Conservation (phyloP, 2,888 invertebrate genomes). For the Mesochorus sp. region DNA sequence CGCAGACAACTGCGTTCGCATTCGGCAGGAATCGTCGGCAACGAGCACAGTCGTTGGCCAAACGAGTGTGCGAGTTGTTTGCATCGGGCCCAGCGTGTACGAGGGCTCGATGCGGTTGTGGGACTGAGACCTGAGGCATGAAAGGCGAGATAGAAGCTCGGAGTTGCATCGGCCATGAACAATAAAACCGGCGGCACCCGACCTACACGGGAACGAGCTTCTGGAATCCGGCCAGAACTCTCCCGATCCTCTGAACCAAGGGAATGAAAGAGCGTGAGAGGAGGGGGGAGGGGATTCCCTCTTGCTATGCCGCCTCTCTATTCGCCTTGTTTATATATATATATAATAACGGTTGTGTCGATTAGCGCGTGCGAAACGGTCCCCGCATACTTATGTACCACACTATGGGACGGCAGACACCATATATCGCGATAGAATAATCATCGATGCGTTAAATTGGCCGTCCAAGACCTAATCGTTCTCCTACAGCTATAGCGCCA, state of each 20-base stretch:
- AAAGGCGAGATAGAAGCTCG: conserved; percentile 34
- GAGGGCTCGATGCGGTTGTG: no score
- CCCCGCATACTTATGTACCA: conserved; percentile 36
- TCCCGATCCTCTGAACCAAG: background rate
- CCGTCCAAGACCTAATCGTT: conserved; percentile 20
- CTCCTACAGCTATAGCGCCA: background rate
- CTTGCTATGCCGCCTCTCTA: conserved; percentile 13
- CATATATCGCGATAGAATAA: conserved; percentile 6
- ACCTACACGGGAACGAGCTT: conserved; percentile 56
- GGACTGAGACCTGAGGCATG: no score
- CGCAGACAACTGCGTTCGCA: background rate
- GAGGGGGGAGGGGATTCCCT: background rate
- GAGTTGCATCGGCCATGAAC: conserved; percentile 45
- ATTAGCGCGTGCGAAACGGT: conserved; percentile 60
- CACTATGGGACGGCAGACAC: background rate
- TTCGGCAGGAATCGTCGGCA: conserved; percentile 8
- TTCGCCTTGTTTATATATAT: conserved; percentile 2
- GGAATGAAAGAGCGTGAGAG: background rate
- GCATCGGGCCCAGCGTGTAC: background rate
- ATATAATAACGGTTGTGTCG: conserved; percentile 56
- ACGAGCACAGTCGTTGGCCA: background rate
- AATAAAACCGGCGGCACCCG: conserved; percentile 61
- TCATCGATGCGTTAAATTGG: conserved; percentile 47
- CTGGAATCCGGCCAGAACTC: conserved; percentile 63
- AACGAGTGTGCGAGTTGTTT: conserved; percentile 6